Evolutionary conservation across 2,888 invertebrate species (phyloP).

Genomic region (Aleiodes alternator): DNA sequence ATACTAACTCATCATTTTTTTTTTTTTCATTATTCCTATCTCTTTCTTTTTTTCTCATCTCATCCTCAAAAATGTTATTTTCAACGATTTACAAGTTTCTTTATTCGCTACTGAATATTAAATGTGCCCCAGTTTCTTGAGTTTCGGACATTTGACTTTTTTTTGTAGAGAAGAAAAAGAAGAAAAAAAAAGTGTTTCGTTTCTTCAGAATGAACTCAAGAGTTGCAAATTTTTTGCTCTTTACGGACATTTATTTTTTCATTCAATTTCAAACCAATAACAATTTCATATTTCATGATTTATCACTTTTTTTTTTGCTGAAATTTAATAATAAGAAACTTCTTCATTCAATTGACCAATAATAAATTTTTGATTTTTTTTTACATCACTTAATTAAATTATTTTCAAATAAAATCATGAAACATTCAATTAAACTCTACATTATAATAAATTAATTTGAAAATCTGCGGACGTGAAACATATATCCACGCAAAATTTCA

Average conservation of each 20-base stretch:
- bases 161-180: not conserved
- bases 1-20: slow-evolving; percentile 14
- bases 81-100: slow-evolving; percentile 19
- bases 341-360: not conserved
- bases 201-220: not conserved
- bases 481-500: no score
- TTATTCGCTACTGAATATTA: slow-evolving; percentile 22
- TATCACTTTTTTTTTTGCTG: no score
- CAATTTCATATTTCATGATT: no score
- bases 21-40: slow-evolving; percentile 7
- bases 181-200: not conserved
- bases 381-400: no score
- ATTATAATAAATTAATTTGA: not conserved
- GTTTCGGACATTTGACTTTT: slow-evolving; percentile 30
- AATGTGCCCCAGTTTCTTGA: slow-evolving; percentile 6
- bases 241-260: slow-evolving; percentile 4
- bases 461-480: no score
- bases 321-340: not conserved
- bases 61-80: not conserved
- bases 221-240: slow-evolving; percentile 1
- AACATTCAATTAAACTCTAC: no score
- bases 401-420: no score
- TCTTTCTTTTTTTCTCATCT: slow-evolving; percentile 5
- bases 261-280: not conserved
- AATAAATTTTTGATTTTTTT: no score